Evolutionary conservation across 2,797 vertebrate genomes (phyloP).

Genomic region (Cetoscarus ocellatus): DNA sequence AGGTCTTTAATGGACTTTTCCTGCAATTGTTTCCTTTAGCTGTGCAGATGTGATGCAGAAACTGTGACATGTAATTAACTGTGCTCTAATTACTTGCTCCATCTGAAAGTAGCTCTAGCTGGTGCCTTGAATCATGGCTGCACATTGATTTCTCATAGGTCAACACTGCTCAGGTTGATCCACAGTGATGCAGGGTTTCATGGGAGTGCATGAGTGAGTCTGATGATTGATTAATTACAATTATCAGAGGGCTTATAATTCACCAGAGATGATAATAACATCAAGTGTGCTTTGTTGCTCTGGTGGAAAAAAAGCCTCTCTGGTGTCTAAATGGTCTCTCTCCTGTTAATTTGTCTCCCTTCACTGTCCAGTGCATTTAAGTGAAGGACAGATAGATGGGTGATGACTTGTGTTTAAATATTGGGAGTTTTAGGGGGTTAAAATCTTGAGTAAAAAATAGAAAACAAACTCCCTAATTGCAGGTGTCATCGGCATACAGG

Average conservation of each 20-base stretch:
- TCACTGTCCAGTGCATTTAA: conserved; percentile 82
- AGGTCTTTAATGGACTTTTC: conserved; percentile 55
- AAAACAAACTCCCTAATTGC: conserved; percentile 82
- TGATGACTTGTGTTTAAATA: conserved; percentile 69
- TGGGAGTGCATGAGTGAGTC: conserved; percentile 70
- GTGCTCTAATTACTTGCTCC: conserved; percentile 48
- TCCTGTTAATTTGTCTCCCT: conserved; percentile 78
- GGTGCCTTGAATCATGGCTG: conserved; percentile 38
- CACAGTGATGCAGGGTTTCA: conserved; percentile 64
- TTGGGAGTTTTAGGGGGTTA: conserved; percentile 49
- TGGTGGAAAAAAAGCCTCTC: conserved; percentile 75
- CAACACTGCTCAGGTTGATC: conserved; percentile 71
- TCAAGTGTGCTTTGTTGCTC: conserved; percentile 84
- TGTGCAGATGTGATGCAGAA: conserved; percentile 35
- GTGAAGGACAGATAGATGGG: conserved; percentile 79
- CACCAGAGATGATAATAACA: conserved; percentile 80
- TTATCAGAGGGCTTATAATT: conserved; percentile 84
- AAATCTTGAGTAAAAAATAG: conserved; percentile 64
- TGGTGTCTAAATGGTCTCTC: conserved; percentile 75
- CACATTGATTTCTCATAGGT: conserved; percentile 72
- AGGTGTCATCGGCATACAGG: conserved; percentile 70
- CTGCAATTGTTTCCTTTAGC: conserved; percentile 38
- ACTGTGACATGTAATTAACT: conserved; percentile 44
- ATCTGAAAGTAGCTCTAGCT: conserved; percentile 35
- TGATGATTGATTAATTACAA: conserved; percentile 87